Evolutionary conservation across 2,113 vertebrate species (phyloP).

Genomic region (Psilopsiagon aurifrons): DNA sequence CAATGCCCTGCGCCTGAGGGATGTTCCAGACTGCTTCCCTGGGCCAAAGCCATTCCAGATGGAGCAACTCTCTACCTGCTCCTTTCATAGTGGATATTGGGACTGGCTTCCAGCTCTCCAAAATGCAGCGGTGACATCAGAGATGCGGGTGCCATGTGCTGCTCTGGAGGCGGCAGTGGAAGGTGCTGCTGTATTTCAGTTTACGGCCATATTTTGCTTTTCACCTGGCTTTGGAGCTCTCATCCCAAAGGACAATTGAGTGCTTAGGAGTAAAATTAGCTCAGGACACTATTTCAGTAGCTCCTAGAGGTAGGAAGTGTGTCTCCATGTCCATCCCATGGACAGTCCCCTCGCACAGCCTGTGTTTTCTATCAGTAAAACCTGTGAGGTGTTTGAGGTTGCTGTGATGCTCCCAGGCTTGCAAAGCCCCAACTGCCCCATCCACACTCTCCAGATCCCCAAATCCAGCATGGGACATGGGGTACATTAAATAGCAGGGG

Average conservation of each 20-base stretch:
- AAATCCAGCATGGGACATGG: background rate
- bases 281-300: background rate
- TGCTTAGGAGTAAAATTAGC: background rate
- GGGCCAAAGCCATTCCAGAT: background rate
- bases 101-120: background rate
- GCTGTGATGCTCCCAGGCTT: accelerated
- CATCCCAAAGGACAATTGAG: background rate
- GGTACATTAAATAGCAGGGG: background rate
- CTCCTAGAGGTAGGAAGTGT: background rate
- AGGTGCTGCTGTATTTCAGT: background rate
- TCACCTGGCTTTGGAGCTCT: background rate
- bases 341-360: accelerated
- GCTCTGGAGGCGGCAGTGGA: background rate
- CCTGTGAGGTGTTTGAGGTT: background rate
- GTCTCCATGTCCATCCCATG: background rate
- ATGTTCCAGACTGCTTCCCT: background rate
- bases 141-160: accelerated
- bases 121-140: accelerated
- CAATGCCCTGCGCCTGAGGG: background rate
- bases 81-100: background rate
- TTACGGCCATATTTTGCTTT: background rate
- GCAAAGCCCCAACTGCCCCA: accelerated
- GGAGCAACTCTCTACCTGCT: background rate
- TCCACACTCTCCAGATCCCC: background rate
- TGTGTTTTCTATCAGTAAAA: background rate